These are phyloP conservation scores for Pyrocoelia pectoralis DNA, from an alignment of 2,888 invertebrate genomes.

Conservation along the genomic window DNA sequence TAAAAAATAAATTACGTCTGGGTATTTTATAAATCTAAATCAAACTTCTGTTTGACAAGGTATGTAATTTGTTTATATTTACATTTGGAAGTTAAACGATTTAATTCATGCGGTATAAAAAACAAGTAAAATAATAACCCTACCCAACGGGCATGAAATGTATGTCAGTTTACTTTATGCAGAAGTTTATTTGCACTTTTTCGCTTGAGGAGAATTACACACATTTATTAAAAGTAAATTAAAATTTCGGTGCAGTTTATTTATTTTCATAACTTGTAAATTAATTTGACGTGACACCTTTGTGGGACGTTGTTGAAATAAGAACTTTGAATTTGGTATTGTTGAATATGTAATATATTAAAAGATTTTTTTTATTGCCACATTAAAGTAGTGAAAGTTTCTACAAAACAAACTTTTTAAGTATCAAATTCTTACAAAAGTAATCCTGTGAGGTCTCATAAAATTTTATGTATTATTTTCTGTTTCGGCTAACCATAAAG, in stretches of 20 bases:
- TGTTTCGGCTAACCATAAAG: constrained; percentile 21
- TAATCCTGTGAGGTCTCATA: constrained; percentile 25
- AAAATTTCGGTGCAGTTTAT: neutral
- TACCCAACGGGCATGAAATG: constrained; percentile 7
- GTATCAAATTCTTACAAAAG: constrained; percentile 10
- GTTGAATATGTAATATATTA: constrained; percentile 3
- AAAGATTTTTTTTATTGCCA: constrained; percentile 5
- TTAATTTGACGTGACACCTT: constrained; percentile 8
- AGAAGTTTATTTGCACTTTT: neutral
- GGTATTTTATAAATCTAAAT: neutral
- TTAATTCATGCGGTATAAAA: constrained; percentile 9
- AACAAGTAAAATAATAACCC: constrained; percentile 11
- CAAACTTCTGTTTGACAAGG: neutral
- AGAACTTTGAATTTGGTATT: constrained; percentile 3
- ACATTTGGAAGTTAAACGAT: constrained; percentile 10
- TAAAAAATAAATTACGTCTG: too few species aligned
- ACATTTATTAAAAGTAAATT: neutral
- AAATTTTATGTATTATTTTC: constrained; percentile 24
- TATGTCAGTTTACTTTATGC: constrained; percentile 7
- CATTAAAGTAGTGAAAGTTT: constrained; percentile 14
- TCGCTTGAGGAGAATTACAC: neutral
- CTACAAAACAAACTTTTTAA: constrained; percentile 9
- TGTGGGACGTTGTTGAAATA: constrained; percentile 5
- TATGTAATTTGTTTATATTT: constrained; percentile 1
- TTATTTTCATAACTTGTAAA: neutral